phyloP scores from a whole-genome alignment of 1,140 invertebrate genomes.

The Drosophila watanabei region DNA sequence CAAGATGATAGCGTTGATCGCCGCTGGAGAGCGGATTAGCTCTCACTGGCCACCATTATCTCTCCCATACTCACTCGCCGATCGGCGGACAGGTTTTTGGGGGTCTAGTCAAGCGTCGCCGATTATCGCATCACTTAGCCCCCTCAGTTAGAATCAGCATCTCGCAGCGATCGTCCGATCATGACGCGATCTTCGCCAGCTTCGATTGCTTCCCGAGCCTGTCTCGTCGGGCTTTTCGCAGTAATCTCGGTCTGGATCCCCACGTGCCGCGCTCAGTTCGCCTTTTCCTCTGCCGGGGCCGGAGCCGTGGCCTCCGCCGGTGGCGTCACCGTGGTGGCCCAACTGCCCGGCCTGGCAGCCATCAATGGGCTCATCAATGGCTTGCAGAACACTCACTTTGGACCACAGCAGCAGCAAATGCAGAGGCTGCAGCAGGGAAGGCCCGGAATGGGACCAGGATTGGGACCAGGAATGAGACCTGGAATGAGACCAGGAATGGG shows the following conservation, averaged over 20 bases:
- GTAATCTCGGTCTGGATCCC: background rate
- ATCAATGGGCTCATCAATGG: conserved; percentile 28
- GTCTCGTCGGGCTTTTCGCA: conserved; percentile 19
- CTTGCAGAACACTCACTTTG: conserved; percentile 22
- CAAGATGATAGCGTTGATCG: conserved; percentile 16
- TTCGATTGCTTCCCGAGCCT: conserved; percentile 3
- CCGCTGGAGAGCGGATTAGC: conserved; percentile 7
- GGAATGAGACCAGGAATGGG: conserved; percentile 3
- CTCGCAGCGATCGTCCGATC: conserved; percentile 43
- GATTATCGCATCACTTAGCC: conserved; percentile 44
- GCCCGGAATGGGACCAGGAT: conserved; percentile 9
- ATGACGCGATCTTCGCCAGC: conserved; percentile 52
- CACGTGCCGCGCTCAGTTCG: conserved; percentile 45
- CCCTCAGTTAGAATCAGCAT: conserved; percentile 61
- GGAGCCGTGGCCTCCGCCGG: conserved; percentile 55
- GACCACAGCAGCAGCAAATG: conserved; percentile 16
- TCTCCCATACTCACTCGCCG: conserved; percentile 6
- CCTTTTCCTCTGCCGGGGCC: conserved; percentile 24
- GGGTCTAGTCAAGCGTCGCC: conserved; percentile 24
- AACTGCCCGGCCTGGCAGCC: conserved; percentile 40
- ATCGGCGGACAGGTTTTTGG: conserved; percentile 60
- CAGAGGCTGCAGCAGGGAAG: conserved; percentile 22
- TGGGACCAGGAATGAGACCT: background rate
- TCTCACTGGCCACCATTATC: conserved; percentile 12
- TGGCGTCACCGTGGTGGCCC: conserved; percentile 53